A percentile compares a stretch with the other conserved stretches of the same genome.
Conservation (phyloP, 2,888 invertebrate genomes). For the Pandemis heparana region DNA sequence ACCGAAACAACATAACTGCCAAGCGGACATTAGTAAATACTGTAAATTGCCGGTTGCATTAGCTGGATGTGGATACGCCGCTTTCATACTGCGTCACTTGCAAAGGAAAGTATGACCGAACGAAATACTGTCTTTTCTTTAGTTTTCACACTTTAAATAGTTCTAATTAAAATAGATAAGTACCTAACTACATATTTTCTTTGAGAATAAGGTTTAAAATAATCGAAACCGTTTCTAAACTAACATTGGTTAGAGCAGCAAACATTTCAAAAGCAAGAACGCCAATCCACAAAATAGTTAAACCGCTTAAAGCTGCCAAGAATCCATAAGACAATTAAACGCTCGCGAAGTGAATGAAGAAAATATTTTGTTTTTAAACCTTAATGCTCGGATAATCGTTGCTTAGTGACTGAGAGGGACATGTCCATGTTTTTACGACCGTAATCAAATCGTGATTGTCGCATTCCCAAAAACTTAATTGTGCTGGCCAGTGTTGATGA, state of each 20-base stretch:
- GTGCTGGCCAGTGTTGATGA: slow-evolving; percentile 80
- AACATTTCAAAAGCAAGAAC: no score
- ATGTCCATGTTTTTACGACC: slow-evolving; percentile 68
- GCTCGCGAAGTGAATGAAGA: background rate
- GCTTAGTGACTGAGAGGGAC: slow-evolving; percentile 23
- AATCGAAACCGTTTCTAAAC: no score
- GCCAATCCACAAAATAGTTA: no score
- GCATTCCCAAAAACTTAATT: slow-evolving; percentile 80
- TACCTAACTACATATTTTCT: no score
- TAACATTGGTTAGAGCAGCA: no score
- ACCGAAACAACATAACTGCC: slow-evolving; percentile 64
- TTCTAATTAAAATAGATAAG: no score
- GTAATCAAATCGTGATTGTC: slow-evolving; percentile 83
- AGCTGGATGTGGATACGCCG: slow-evolving; percentile 56
- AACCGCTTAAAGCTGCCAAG: background rate
- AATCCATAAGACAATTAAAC: background rate
- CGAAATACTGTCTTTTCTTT: background rate
- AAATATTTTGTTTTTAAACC: slow-evolving; percentile 19
- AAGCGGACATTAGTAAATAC: slow-evolving; percentile 55
- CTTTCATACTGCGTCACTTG: background rate
- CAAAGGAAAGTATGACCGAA: background rate
- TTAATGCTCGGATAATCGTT: slow-evolving; percentile 27
- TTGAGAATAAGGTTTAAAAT: no score
- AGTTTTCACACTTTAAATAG: no score
- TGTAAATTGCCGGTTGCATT: slow-evolving; percentile 53